Percentiles rank a stretch among this genome's conserved stretches.
Evolutionary conservation across 2,113 vertebrate genomes (phyloP).

Genomic region (Poecilia latipinna): DNA sequence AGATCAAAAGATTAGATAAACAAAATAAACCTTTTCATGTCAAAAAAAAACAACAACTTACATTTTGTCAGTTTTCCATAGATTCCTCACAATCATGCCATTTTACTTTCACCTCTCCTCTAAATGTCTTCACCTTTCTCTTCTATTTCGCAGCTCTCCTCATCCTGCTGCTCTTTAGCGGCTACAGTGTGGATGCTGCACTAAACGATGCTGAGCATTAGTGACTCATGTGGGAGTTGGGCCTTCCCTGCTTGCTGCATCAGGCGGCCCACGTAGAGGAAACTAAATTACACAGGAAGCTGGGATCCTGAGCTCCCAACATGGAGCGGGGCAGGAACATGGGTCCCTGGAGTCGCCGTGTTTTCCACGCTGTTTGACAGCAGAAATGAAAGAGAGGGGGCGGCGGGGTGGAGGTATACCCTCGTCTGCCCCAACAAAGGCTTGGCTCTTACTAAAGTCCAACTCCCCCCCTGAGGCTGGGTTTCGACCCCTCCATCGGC

Average conservation of each 20-base stretch:
- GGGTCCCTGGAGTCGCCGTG: slow-evolving; percentile 11
- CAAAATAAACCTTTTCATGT: too few species aligned
- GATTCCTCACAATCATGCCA: too few species aligned
- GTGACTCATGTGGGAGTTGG: slow-evolving; percentile 22
- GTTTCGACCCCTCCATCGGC: too few species aligned
- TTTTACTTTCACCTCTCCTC: too few species aligned
- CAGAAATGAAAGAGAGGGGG: slow-evolving; percentile 12
- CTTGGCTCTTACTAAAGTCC: background rate
- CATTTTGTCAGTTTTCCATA: too few species aligned
- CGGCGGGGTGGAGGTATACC: background rate
- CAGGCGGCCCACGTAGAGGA: slow-evolving; percentile 32
- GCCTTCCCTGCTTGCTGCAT: slow-evolving; percentile 7
- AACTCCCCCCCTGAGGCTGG: background rate
- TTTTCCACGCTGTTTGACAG: slow-evolving; percentile 15
- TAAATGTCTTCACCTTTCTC: too few species aligned
- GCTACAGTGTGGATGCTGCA: background rate
- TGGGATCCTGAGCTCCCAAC: slow-evolving; percentile 29
- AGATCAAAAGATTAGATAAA: too few species aligned
- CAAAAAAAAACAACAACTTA: too few species aligned
- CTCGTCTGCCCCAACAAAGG: slow-evolving; percentile 26
- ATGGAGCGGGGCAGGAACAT: background rate
- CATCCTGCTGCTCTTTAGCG: background rate
- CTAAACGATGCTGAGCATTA: slow-evolving; percentile 18
- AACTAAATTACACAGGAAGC: slow-evolving; percentile 39
- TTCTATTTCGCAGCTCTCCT: background rate